Evolutionary conservation across 2,113 vertebrate species (phyloP), one percentile per base, ranked within the genome.

Genomic region (Siniperca knerii): DNA sequence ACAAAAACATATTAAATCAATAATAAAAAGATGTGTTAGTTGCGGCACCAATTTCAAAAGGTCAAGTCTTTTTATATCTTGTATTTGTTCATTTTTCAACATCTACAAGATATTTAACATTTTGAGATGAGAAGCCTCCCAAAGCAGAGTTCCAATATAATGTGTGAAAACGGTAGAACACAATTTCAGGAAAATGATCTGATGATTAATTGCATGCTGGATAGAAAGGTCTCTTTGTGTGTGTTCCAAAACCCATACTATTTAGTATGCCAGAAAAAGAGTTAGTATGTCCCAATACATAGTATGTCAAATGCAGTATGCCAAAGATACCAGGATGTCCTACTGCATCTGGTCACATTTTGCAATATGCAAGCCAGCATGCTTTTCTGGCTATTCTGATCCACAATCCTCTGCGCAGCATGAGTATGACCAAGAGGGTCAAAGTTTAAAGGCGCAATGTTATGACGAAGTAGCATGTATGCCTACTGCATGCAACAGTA

Each of bases 141-240:
- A 29, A 29, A 55, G 69, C 29, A 0, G 29, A 62, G 37, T 8
- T 11, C 15, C 3, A 9, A 5, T 33, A 5, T 8, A 3, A 11
- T 23, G 29, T 10, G 48, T 16, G 40, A 4, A n/a, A 29, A 68
- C 2, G 2, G 58, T 50, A 79, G 48, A 67, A 16, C 57, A 37
- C 40, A 66, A 67, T 20, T 13, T 44, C 10, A 6, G 20, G 62
- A n/a, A 79, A 54, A n/a, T 54, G 11, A 70, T 65, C 50, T 25
- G 52, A 75, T 65, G 20, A 87, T 65, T 55, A 69, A 25, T 23
- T 52, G 71, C 68, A 35, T n/a, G 21, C 18, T 2, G 8, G 50
- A 40, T 42, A 25, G 44, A 79, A 79, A 42, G 15, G 20, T 25
- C 33, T 44, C 42, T 13, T 13, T 46, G 46, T 13, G 12, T 15